These are phyloP conservation scores for Dasypogon diadema DNA, from an alignment of 2,888 invertebrate species.

Conservation along the genomic window DNA sequence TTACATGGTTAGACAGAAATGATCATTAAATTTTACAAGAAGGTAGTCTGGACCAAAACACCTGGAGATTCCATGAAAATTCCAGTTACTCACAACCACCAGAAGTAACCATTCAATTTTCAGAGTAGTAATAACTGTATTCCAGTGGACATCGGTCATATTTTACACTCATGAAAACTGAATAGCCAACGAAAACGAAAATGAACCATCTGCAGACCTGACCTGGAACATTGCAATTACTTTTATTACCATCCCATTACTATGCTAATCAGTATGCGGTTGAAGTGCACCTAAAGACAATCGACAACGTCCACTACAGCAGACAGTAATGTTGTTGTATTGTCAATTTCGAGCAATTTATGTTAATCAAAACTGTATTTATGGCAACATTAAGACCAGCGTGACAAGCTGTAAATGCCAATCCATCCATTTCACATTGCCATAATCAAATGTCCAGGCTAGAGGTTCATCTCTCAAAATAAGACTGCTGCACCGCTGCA, in stretches of 20 bases:
- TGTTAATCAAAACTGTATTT: constrained; percentile 59
- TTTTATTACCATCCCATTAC: constrained; percentile 39
- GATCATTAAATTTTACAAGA: no score
- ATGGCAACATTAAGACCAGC: constrained; percentile 54
- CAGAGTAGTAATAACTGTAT: no score
- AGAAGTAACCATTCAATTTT: no score
- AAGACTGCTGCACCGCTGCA: neutral
- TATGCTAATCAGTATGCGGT: constrained; percentile 39
- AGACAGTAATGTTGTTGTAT: constrained; percentile 59
- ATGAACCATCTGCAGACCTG: constrained; percentile 33
- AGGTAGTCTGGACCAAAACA: no score
- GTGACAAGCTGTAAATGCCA: constrained; percentile 52
- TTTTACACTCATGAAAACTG: neutral
- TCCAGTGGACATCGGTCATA: no score
- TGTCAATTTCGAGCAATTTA: constrained; percentile 59
- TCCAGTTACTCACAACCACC: no score
- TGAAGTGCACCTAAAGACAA: constrained; percentile 52
- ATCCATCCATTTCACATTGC: constrained; percentile 19
- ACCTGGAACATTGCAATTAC: constrained; percentile 41
- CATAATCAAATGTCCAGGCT: constrained; percentile 18
- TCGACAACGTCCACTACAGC: constrained; percentile 56
- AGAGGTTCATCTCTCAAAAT: constrained; percentile 20
- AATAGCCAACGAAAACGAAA: constrained; percentile 10
- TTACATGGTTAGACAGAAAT: no score
- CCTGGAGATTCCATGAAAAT: no score